Evolutionary conservation across 2,888 invertebrate species (phyloP), one percentile per base, ranked within the genome.

Genomic region (Philereme vetulata): DNA sequence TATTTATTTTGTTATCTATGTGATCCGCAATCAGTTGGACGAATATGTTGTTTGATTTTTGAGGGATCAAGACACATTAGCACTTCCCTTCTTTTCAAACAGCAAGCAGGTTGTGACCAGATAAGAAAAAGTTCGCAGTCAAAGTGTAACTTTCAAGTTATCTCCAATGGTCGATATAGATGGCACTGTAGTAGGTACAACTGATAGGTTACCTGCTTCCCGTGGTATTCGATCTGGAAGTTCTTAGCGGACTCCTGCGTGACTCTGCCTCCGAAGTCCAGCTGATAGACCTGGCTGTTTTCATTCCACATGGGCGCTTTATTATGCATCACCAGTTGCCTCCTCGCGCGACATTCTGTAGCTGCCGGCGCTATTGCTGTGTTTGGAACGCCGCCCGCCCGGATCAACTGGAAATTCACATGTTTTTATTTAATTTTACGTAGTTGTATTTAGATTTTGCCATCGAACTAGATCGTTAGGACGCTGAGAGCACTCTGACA

Each of bases 231-330:
- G 60, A 99, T 99, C 93, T 99, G 99, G 87, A 99, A 99, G 92
- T 99, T 99, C 90, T 99, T 99, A 10, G 99, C 99, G 46, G 98
- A 99, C 86, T 99, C 99, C 88, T 99, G 99, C 4, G 99, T 99
- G 62, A 99, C 99, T 69, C 99, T 93, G 8, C 99, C 99, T 4
- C 99, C 99, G 91, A 99, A 99, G 92, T 99, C 99, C 47, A 99
- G 93, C 83, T 99, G 99, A 90, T 99, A 99, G 9, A 99, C 99
- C 88, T 99, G 99, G 82, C 98, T 98, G 88, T 97, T 97, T 89
- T 99, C 99, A 86, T 99, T 99, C 99, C 99, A 99, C 95, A 98
- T 96, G 9, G 98, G 98, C 60, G 95, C 95, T 88, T 99, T 99
- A 90, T 99, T 99, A 89, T 98, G 98, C 97, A 99, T 98, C 49